Base-by-base conservation (phyloP, 2,888 invertebrate genomes). In the Conistra vaccinii region DNA sequence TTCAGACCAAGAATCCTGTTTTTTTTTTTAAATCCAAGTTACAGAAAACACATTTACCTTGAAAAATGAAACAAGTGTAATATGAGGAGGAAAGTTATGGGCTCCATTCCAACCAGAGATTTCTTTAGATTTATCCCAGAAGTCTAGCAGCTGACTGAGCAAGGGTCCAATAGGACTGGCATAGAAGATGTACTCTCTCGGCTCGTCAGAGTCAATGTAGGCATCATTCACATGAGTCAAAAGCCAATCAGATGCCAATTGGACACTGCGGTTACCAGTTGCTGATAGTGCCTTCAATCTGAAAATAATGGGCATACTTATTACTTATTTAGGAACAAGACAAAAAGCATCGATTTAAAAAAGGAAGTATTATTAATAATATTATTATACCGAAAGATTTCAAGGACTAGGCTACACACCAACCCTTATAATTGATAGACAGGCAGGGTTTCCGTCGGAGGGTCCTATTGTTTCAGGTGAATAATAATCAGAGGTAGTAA, bases 241-340 rank as follows among this genome's bases (percentile, higher is more conserved):
- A 20, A 99, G 95, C 99, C 99, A 99, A 91, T 99, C 99, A 1
- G 98, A 98, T 14, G 99, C 99, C 79, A 98, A 96, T 93, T 99
- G 98, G 42, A 98, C 98, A 80, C 98, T 98, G 76, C 98, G 97
- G 92, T 99, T 98, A 29, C 99, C 99, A 6, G 99, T 99, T 17
- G 99, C 98, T 26, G 99, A 98, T 80, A 99, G 94, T 9, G 99
- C 99, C 92, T 99, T 99, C 91, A 98, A 98, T 60, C 99, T 99
- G 91, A 71, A 74, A 84, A 72, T 65, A 69, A 63, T 53, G 1
- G 3, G 6, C 17, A 20, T 65, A n/a, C n/a, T n/a, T n/a, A 26
- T 70, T 53, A 53, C 26, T 60, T 42, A 2, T 51, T 29, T 32
- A 45, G 2, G 12, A 35, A 53, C 14, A n/a, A 12, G 5, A 51